Percentiles rank a stretch among this genome's conserved stretches.
These are phyloP conservation scores for Manacus vitellinus DNA, from an alignment of 2,113 vertebrate genomes.

Conservation along the genomic window DNA sequence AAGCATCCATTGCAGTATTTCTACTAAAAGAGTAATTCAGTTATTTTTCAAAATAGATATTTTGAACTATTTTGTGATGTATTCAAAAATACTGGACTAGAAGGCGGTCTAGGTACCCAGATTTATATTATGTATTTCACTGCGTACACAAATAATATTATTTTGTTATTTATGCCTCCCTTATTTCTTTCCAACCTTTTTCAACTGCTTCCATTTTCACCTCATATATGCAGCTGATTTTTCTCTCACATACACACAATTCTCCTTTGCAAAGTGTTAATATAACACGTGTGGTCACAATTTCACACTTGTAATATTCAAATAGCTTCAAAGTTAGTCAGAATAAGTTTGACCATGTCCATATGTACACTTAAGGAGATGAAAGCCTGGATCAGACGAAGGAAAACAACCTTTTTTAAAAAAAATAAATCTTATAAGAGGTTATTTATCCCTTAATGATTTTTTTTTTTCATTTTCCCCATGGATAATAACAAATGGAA, in stretches of 20 bases:
- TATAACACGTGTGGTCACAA: background rate
- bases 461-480: background rate
- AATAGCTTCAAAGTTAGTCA: conserved; percentile 10
- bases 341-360: background rate
- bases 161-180: background rate
- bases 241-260: background rate
- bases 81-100: background rate
- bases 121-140: background rate
- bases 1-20: background rate
- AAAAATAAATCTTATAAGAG: background rate
- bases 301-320: conserved; percentile 22
- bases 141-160: background rate
- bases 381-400: background rate
- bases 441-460: background rate
- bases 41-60: background rate
- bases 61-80: background rate
- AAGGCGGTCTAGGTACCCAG: background rate
- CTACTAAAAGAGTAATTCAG: background rate
- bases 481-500: background rate
- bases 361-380: background rate
- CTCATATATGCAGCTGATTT: conserved; percentile 25
- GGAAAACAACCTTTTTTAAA: background rate
- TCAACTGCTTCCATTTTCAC: conserved; percentile 17
- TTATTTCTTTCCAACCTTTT: background rate
- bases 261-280: background rate